phyloP scores from a whole-genome alignment of 1,140 invertebrate genomes.

The Brachionus plicatilis region DNA sequence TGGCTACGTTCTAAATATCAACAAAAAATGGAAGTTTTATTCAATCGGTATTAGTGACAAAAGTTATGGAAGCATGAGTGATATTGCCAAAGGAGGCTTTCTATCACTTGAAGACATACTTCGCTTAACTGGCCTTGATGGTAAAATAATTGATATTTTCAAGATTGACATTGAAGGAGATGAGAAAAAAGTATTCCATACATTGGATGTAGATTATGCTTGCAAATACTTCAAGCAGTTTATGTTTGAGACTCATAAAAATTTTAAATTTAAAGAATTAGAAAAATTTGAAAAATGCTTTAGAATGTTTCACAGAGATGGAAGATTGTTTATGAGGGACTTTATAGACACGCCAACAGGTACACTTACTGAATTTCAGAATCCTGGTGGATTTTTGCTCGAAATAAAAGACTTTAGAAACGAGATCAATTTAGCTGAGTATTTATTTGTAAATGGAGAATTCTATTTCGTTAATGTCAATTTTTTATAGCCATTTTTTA shows the following conservation, averaged over 20 bases:
- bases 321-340: not conserved
- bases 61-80: not conserved
- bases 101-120: not conserved
- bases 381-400: not conserved
- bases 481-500: not conserved
- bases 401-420: not conserved
- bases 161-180: conserved; percentile 1
- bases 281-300: not conserved
- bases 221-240: not conserved
- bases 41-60: not conserved
- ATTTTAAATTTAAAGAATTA: not conserved
- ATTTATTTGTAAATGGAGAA: not conserved
- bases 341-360: not conserved
- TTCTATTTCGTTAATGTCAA: conserved; percentile 1
- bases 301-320: not conserved
- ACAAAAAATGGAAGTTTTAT: not conserved
- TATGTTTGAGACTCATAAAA: not conserved
- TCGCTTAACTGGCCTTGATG: not conserved
- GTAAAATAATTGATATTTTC: not conserved
- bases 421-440: not conserved
- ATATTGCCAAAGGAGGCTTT: not conserved
- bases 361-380: not conserved
- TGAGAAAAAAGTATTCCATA: not conserved
- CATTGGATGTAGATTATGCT: not conserved
- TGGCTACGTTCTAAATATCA: not conserved